A percentile compares a stretch with the other conserved stretches of the same genome.
phyloP scores from a whole-genome alignment of 2,113 vertebrate species.

The Falco punctatus region DNA sequence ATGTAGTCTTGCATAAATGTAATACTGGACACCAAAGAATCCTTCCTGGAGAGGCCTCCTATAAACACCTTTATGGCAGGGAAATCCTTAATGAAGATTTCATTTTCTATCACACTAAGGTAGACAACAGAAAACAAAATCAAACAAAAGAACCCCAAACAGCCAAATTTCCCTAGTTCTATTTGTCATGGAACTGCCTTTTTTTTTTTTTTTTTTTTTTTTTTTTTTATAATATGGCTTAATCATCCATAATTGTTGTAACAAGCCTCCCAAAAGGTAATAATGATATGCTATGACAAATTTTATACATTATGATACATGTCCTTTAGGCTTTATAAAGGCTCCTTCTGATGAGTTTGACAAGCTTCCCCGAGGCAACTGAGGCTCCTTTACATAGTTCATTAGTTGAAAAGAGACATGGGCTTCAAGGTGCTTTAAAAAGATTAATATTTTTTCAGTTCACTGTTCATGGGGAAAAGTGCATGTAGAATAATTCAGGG shows the following conservation, averaged over 20 bases:
- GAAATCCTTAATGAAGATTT: neutral
- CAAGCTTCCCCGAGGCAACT: constrained; percentile 45
- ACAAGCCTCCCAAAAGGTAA: constrained; percentile 40
- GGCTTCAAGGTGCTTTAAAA: constrained; percentile 36
- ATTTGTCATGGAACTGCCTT: neutral
- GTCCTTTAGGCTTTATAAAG: constrained; percentile 47
- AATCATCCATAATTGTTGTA: constrained; percentile 22
- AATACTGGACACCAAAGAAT: neutral
- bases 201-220: neutral
- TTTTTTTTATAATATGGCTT: neutral
- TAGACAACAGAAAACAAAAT: neutral
- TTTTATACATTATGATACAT: constrained; percentile 47
- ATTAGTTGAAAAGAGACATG: constrained; percentile 41
- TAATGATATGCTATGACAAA: constrained; percentile 42
- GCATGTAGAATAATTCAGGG: neutral
- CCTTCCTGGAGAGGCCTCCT: neutral
- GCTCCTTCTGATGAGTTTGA: constrained; percentile 39
- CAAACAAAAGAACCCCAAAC: rapidly evolving
- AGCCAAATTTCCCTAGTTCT: neutral
- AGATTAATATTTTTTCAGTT: neutral
- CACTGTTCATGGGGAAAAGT: neutral
- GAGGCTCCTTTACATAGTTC: constrained; percentile 46
- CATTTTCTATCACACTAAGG: neutral
- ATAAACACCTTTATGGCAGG: neutral
- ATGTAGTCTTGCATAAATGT: neutral